These are phyloP conservation scores for Fringilla coelebs DNA, from an alignment of 2,797 vertebrate species.

Conservation along the genomic window DNA sequence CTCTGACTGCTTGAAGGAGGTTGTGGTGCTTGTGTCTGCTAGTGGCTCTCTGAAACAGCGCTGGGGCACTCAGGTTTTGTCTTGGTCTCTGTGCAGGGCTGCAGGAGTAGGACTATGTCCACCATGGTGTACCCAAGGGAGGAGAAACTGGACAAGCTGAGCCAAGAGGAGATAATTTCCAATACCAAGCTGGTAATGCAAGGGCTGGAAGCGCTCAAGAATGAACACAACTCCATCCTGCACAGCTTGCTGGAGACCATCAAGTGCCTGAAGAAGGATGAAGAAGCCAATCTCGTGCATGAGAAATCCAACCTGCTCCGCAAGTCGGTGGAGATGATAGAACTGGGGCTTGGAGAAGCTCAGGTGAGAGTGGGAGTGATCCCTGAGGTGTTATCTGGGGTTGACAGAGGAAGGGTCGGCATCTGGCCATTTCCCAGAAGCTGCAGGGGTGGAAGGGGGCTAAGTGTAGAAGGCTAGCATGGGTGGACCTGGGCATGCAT, in stretches of 20 bases:
- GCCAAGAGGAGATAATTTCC: slow-evolving; percentile 98
- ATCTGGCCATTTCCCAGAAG: not conserved
- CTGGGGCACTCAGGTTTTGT: not conserved
- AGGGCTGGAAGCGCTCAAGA: slow-evolving; percentile 95
- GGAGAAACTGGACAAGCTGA: slow-evolving; percentile 93
- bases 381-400: not conserved
- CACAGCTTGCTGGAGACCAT: slow-evolving; percentile 97
- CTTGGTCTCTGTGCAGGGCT: not conserved
- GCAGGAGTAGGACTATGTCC: slow-evolving; percentile 78
- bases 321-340: slow-evolving; percentile 98
- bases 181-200: slow-evolving; percentile 97
- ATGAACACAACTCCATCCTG: slow-evolving; percentile 96
- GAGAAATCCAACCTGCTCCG: slow-evolving; percentile 95
- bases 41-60: not conserved
- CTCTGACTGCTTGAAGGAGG: not conserved
- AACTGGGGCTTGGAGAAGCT: slow-evolving; percentile 94
- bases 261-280: slow-evolving; percentile 97
- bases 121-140: slow-evolving; percentile 91
- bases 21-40: not conserved
- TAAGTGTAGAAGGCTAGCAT: not conserved
- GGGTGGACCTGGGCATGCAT: not conserved
- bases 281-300: slow-evolving; percentile 94
- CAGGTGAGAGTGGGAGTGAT: slow-evolving; percentile 79
- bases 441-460: not conserved
- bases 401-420: not conserved